Evolutionary conservation across 2,888 invertebrate species (phyloP), one percentile per base, ranked within the genome.

Genomic region (Andrena flavipes): DNA sequence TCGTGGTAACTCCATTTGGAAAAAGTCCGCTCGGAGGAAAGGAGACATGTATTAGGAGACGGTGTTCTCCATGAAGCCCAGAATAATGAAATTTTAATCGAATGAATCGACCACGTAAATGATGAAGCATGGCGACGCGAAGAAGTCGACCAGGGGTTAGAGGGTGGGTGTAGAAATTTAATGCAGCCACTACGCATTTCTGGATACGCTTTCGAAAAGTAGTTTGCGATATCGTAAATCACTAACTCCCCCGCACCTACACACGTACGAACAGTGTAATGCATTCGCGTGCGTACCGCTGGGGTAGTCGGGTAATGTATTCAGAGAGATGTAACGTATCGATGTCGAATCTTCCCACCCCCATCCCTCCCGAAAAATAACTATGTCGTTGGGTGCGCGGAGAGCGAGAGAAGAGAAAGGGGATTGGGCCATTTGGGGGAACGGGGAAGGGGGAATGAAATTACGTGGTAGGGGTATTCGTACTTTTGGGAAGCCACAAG

Each of bases 141-240:
- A 77, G 71, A 30, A 80, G 73, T 81, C 76, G 30, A n/a, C 30
- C 26, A 5, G 26, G 23, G 56, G 23, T 1, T 10, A 4, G 10
- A 13, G 23, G 56, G 26, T 20, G 70, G 60, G 62, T 84, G 87
- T 82, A 87, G 87, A 80, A 89, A 88, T 89, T 89, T 89, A 90
- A 90, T 90, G 89, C 83, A 83, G 69, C 73, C 70, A 56, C 48
- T 62, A 60, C 59, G 73, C 71, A 33, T 79, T 75, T 76, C 72
- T 68, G 68, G 78, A 69, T 76, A 81, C 79, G 84, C 84, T 86
- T 85, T 84, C 81, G 78, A 76, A 74, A 85, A 87, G 89, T 89
- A 87, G 89, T 88, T 88, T 84, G 89, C 85, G 85, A 88, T 89
- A 85, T 89, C 89, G 90, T 91, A 90, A 91, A 91, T 91, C 90